These are phyloP conservation scores for Palythoa caribaeorum DNA, from an alignment of 92 coral and sea anemone species.

Conservation along the genomic window DNA sequence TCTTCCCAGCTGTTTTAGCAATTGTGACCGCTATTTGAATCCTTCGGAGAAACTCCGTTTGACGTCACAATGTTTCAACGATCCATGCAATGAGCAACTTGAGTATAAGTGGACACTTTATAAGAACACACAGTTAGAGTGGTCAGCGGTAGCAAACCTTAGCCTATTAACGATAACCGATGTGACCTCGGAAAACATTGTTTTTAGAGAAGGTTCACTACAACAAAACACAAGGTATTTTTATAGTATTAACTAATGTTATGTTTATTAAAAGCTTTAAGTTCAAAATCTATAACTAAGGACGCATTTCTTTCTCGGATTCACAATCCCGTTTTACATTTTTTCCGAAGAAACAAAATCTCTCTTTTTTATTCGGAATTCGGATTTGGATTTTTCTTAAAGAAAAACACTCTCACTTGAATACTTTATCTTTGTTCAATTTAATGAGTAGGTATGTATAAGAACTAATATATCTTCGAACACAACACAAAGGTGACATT, in stretches of 20 bases:
- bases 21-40: slow-evolving; percentile 28
- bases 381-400: no score
- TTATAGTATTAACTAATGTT: neutral
- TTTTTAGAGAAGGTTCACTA: neutral
- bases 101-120: slow-evolving; percentile 20
- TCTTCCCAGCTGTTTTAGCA: slow-evolving; percentile 29
- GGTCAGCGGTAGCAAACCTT: slow-evolving; percentile 8
- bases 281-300: no score
- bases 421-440: no score
- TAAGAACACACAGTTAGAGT: neutral
- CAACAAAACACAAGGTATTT: slow-evolving; percentile 4
- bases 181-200: neutral
- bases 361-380: no score
- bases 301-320: no score
- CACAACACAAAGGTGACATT: no score
- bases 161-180: neutral
- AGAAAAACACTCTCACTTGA: no score
- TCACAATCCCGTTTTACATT: no score
- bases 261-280: no score
- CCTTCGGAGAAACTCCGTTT: slow-evolving; percentile 35
- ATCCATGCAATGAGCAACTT: slow-evolving; percentile 5
- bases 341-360: no score
- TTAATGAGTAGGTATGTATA: no score
- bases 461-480: no score
- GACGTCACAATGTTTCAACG: slow-evolving; percentile 1